Conservation (phyloP, 2,888 invertebrate genomes). For the Formica aserva region DNA sequence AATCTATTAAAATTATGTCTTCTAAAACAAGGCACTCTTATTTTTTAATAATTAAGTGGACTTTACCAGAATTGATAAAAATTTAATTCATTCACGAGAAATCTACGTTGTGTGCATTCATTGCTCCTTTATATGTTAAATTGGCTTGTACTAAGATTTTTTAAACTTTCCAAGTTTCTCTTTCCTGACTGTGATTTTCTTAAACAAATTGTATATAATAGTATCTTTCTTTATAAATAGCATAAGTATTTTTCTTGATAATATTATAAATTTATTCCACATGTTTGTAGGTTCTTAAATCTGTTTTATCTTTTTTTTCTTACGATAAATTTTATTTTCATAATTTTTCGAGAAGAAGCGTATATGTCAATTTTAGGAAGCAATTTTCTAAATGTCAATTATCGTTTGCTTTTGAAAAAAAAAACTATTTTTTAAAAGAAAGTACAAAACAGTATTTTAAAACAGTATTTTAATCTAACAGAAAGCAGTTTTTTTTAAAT, state of each 20-base stretch:
- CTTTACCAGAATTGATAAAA: neutral
- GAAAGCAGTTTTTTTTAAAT: no score
- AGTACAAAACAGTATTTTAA: no score
- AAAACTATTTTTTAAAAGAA: no score
- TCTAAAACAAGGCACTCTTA: neutral
- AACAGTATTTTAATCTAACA: no score
- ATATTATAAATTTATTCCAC: neutral
- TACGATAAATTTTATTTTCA: no score
- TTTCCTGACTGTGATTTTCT: neutral
- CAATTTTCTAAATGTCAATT: no score
- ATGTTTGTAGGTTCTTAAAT: neutral
- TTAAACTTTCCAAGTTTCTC: neutral
- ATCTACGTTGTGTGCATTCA: neutral
- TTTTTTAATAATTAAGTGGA: neutral
- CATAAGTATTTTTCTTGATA: neutral
- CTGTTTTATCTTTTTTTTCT: no score
- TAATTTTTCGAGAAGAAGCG: no score
- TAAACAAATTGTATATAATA: neutral
- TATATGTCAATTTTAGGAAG: no score
- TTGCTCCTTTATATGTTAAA: neutral
- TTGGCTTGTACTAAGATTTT: neutral
- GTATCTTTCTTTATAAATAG: neutral
- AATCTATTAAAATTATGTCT: neutral
- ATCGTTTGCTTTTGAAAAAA: no score
- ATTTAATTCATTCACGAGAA: neutral